Percentiles rank a stretch among this genome's conserved stretches.
These are phyloP conservation scores for Phrynocephalus guinanensis DNA, from an alignment of 2,797 vertebrate genomes.

Conservation along the genomic window DNA sequence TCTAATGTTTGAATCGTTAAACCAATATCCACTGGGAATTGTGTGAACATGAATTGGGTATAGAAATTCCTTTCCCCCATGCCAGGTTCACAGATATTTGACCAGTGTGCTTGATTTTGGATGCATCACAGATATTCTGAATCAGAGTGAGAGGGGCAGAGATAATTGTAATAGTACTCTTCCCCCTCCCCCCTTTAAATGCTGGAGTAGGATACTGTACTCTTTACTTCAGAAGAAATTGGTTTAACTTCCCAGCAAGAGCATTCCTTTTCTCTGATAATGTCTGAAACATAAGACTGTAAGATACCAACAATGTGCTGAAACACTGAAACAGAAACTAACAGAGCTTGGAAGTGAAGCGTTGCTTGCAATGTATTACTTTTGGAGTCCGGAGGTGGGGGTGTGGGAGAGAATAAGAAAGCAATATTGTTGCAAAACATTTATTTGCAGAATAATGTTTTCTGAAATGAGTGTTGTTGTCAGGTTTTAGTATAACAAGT, in stretches of 20 bases:
- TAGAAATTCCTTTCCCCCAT: background rate
- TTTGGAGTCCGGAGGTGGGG: background rate
- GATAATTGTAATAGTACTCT: background rate
- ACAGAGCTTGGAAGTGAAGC: background rate
- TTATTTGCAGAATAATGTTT: background rate
- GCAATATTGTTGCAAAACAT: background rate
- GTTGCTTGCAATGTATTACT: background rate
- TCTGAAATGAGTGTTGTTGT: background rate
- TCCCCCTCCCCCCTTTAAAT: background rate
- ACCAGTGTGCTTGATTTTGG: background rate
- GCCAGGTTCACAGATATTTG: background rate
- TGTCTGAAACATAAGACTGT: background rate
- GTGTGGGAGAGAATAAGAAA: background rate
- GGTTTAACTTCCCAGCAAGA: background rate
- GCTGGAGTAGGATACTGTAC: background rate
- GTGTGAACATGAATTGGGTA: background rate
- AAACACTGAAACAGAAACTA: background rate
- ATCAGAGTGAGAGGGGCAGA: background rate
- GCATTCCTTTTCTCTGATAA: background rate
- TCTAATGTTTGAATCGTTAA: background rate
- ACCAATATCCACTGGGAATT: background rate
- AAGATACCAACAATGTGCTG: background rate
- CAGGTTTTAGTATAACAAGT: background rate
- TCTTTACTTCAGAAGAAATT: background rate
- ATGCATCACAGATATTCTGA: background rate